phyloP scores from a whole-genome alignment of 2,113 vertebrate species.

The Hippolais icterina region DNA sequence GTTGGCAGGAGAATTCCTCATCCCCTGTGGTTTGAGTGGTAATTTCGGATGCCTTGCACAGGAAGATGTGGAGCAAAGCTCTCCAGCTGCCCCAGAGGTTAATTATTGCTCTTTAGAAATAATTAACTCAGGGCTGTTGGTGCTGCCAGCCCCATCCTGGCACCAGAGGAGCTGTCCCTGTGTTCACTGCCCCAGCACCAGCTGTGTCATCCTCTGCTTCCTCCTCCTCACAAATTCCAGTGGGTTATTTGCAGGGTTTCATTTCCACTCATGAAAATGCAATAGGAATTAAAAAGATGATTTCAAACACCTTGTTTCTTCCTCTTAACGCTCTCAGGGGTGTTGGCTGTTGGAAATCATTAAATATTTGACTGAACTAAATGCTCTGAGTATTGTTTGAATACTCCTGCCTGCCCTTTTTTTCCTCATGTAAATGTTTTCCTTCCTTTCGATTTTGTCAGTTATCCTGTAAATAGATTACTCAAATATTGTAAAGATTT shows the following conservation, averaged over 20 bases:
- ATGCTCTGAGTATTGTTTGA: not conserved
- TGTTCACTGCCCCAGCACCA: not conserved
- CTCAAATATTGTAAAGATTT: not conserved
- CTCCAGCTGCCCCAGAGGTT: not conserved
- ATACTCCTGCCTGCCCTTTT: not conserved
- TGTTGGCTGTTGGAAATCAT: not conserved
- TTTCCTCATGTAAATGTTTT: not conserved
- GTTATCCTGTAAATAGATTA: not conserved
- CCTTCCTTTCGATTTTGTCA: not conserved
- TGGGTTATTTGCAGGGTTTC: not conserved
- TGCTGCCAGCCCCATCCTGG: not conserved
- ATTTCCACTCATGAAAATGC: not conserved
- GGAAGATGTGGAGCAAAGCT: not conserved
- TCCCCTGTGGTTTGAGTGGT: not conserved
- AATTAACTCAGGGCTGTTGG: conserved; percentile 33
- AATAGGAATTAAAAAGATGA: not conserved
- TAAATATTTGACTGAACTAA: not conserved
- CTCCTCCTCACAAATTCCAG: not conserved
- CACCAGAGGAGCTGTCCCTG: not conserved
- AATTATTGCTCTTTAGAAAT: conserved; percentile 33
- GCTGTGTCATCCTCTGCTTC: not conserved
- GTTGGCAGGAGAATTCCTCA: not conserved
- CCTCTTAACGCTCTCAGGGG: not conserved
- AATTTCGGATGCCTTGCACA: not conserved
- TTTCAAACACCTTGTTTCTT: not conserved